phyloP scores from a whole-genome alignment of 2,888 invertebrate species.

The Apodemia zela region DNA sequence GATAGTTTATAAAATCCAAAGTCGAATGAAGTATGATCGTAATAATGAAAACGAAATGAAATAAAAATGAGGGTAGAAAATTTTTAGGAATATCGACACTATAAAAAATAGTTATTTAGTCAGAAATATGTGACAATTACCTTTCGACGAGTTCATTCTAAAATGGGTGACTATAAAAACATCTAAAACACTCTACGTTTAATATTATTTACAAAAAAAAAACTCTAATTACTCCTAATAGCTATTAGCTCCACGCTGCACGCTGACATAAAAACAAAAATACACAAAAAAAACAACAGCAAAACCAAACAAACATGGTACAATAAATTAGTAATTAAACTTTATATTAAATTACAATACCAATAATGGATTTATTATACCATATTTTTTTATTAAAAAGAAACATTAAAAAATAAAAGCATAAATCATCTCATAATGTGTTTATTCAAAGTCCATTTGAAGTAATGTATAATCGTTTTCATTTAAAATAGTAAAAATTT shows the following conservation, averaged over 20 bases:
- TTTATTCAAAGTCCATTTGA: not conserved
- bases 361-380: not conserved
- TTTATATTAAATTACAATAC: not conserved
- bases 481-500: too few species aligned
- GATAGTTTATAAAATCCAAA: too few species aligned
- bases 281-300: conserved; percentile 44
- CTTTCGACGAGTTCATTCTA: not conserved
- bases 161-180: conserved; percentile 8
- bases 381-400: not conserved
- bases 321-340: not conserved
- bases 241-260: conserved; percentile 49
- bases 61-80: too few species aligned
- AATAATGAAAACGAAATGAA: too few species aligned
- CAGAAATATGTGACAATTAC: not conserved
- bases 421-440: not conserved
- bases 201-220: conserved; percentile 37
- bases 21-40: too few species aligned
- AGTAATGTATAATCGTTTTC: too few species aligned
- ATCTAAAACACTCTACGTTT: conserved; percentile 26
- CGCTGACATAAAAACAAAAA: conserved; percentile 52
- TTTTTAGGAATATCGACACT: too few species aligned
- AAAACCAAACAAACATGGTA: conserved; percentile 29
- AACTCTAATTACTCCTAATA: conserved; percentile 23
- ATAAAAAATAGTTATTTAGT: too few species aligned
- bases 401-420: conserved; percentile 7